Conservation (phyloP, 2,888 invertebrate genomes). For the Himalopsyche tibetana region DNA sequence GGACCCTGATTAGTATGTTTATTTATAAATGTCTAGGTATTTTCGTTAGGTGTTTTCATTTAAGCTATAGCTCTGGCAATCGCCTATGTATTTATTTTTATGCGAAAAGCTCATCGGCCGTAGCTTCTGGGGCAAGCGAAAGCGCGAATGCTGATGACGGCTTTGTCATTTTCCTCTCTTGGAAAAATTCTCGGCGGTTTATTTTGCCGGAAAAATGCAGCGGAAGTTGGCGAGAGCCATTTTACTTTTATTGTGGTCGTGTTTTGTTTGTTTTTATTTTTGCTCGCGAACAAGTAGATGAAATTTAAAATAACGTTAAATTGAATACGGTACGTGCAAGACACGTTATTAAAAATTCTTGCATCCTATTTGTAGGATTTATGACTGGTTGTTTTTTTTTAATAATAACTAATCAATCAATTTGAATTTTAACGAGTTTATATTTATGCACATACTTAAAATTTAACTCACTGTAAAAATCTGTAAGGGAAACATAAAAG, state of each 20-base stretch:
- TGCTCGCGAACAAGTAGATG: neutral
- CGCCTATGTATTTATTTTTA: conserved; percentile 31
- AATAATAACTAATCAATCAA: too few species aligned
- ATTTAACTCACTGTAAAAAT: too few species aligned
- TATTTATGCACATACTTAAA: too few species aligned
- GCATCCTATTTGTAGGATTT: too few species aligned
- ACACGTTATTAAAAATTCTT: too few species aligned
- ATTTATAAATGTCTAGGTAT: too few species aligned
- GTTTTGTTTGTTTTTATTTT: conserved; percentile 35
- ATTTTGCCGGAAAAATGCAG: conserved; percentile 46
- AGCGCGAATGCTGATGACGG: conserved; percentile 44
- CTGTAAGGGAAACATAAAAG: too few species aligned
- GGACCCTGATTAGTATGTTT: too few species aligned
- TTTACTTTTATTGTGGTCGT: conserved; percentile 39
- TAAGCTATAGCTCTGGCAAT: neutral
- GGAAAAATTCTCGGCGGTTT: conserved; percentile 51
- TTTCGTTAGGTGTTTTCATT: neutral
- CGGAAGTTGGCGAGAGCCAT: conserved; percentile 8
- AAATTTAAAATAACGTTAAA: conserved; percentile 6
- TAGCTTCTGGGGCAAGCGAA: conserved; percentile 18
- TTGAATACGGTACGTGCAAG: neutral
- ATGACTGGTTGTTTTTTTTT: too few species aligned
- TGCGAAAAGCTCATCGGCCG: conserved; percentile 31
- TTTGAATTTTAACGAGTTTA: too few species aligned
- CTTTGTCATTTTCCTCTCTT: conserved; percentile 51